These are phyloP conservation scores for Toxotes jaculatrix DNA, from an alignment of 2,113 vertebrate genomes.

Conservation along the genomic window DNA sequence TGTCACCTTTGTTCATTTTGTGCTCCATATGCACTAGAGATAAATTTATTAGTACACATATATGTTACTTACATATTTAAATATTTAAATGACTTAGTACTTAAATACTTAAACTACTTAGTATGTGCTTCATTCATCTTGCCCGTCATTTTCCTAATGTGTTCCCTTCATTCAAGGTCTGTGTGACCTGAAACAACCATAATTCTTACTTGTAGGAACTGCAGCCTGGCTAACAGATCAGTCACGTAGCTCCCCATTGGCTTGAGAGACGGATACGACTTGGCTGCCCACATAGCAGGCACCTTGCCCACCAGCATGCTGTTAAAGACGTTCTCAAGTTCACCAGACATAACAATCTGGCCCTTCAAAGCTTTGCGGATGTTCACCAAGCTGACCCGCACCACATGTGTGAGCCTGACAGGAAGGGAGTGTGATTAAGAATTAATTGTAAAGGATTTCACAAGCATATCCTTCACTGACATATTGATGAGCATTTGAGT, in stretches of 20 bases:
- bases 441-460: background rate
- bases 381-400: slow-evolving; percentile 88
- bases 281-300: slow-evolving; percentile 90
- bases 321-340: slow-evolving; percentile 92
- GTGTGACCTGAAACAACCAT: slow-evolving; percentile 13
- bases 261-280: slow-evolving; percentile 94
- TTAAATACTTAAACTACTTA: background rate
- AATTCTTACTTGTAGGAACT: slow-evolving; percentile 89
- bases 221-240: slow-evolving; percentile 88
- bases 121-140: slow-evolving; percentile 5
- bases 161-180: slow-evolving; percentile 1
- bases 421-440: background rate
- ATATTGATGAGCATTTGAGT: background rate
- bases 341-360: slow-evolving; percentile 93
- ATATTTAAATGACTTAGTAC: background rate
- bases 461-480: background rate
- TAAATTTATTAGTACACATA: background rate
- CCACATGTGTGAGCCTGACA: slow-evolving; percentile 88
- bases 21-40: background rate
- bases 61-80: background rate
- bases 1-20: background rate
- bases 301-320: slow-evolving; percentile 93
- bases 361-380: slow-evolving; percentile 91
- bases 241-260: slow-evolving; percentile 90
- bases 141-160: slow-evolving; percentile 6